Base-by-base conservation (phyloP, 2,888 invertebrate species). In the Panopea generosa region DNA sequence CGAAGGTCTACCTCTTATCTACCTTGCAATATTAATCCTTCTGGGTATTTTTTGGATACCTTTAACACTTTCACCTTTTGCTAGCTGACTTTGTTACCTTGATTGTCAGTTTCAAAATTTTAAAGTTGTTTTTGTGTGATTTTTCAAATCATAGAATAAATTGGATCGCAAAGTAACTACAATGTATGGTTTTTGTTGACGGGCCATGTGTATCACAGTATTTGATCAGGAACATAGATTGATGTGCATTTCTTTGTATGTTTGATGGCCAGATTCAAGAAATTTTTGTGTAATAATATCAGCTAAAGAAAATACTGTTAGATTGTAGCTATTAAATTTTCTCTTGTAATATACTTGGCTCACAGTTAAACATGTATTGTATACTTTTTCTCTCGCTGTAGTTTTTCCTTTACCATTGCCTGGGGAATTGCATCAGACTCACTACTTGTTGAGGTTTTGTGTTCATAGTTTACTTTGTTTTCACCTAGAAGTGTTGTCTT, bases 301-400 rank as follows among this genome's bases (percentile, higher is more conserved):
- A 2, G 50, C 40, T 6, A 73, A 50, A 0, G 73, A 73, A 56
- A 56, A 77, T n/a, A 77, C 4, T 22, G 73, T 70, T 33, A 73
- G 43, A 40, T 77, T 77, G 52, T 81, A 77, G 40, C 70, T 57
- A 24, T 50, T 68, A 16, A 71, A 14, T 52, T 73, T 74, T 29
- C 80, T 40, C 55, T 76, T 76, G 50, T 80, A 72, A 38, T 55
- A 80, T 24, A 49, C 22, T 56, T 76, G 55, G 1, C 53, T 40
- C 6, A 81, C 74, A 24, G 56, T 57, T n/a, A 63, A 67, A 60
- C 77, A 81, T 14, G 77, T n/a, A n/a, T n/a, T n/a, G n/a, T n/a
- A n/a, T n/a, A n/a, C n/a, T n/a, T n/a, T n/a, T n/a, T n/a, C n/a
- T n/a, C n/a, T n/a, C n/a, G n/a, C n/a, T n/a, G n/a, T n/a, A n/a